Conservation (phyloP, 2,797 vertebrate species). For the Chrysocyon brachyurus region DNA sequence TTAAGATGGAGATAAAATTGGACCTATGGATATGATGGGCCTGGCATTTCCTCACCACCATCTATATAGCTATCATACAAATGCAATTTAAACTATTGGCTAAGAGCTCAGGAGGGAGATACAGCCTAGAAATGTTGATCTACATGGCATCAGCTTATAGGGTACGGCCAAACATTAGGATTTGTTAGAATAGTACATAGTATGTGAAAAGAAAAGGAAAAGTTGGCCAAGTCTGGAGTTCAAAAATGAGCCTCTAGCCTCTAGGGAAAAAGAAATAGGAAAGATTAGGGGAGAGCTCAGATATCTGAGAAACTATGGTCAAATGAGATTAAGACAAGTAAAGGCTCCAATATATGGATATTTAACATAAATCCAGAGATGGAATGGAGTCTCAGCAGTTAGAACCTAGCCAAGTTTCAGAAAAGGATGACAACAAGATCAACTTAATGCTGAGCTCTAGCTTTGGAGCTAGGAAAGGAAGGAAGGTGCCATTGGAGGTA, state of each 20-base stretch:
- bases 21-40: not conserved
- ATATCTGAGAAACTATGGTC: not conserved
- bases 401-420: not conserved
- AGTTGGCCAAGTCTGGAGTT: not conserved
- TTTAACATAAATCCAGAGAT: not conserved
- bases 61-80: not conserved
- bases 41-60: not conserved
- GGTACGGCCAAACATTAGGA: not conserved
- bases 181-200: not conserved
- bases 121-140: not conserved
- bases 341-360: not conserved
- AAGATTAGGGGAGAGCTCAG: not conserved
- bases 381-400: not conserved
- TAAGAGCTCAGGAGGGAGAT: not conserved
- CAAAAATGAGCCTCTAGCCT: not conserved
- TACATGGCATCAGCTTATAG: not conserved
- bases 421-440: not conserved
- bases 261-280: not conserved
- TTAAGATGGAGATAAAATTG: not conserved
- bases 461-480: not conserved
- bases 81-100: not conserved
- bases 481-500: too few species aligned
- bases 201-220: not conserved
- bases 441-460: not conserved
- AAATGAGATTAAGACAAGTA: not conserved